These are phyloP conservation scores for Sphaerophoria rueppellii DNA, from an alignment of 2,888 invertebrate genomes.

Conservation along the genomic window DNA sequence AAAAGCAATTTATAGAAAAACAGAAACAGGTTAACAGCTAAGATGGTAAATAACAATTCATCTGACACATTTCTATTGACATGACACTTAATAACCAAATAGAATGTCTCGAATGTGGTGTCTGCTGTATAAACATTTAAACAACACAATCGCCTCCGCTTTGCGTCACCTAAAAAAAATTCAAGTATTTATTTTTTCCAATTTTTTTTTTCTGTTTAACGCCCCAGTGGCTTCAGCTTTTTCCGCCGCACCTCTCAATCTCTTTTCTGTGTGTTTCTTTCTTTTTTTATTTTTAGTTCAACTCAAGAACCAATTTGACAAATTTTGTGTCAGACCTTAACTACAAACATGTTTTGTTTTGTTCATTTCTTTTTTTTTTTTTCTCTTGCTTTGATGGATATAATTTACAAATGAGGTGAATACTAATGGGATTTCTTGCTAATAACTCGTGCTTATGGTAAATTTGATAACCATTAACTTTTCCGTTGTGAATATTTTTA, in stretches of 20 bases:
- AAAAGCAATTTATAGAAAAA: slow-evolving; percentile 20
- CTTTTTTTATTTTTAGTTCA: slow-evolving; percentile 14
- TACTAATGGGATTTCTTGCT: slow-evolving; percentile 54
- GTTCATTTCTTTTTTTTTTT: slow-evolving; percentile 35
- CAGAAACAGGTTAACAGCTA: slow-evolving; percentile 47
- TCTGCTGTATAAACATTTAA: slow-evolving; percentile 9
- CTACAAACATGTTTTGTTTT: not conserved
- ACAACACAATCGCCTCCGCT: slow-evolving; percentile 31
- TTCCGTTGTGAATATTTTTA: slow-evolving; percentile 18
- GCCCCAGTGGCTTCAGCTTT: not conserved
- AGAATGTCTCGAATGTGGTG: slow-evolving; percentile 57
- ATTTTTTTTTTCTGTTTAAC: not conserved
- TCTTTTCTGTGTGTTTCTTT: not conserved
- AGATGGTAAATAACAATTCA: slow-evolving; percentile 68
- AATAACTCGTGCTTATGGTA: slow-evolving; percentile 39
- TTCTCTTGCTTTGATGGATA: slow-evolving; percentile 22
- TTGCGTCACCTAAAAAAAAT: slow-evolving; percentile 5
- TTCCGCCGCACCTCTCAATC: not conserved
- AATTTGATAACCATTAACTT: slow-evolving; percentile 24
- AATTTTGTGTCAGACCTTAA: not conserved
- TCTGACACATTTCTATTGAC: slow-evolving; percentile 67
- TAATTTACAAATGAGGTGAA: slow-evolving; percentile 65
- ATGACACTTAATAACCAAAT: slow-evolving; percentile 71
- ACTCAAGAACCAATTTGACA: slow-evolving; percentile 26
- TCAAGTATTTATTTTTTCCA: slow-evolving; percentile 12